These are phyloP conservation scores for Lacanobia oleracea DNA, from an alignment of 2,888 invertebrate genomes.

Conservation along the genomic window DNA sequence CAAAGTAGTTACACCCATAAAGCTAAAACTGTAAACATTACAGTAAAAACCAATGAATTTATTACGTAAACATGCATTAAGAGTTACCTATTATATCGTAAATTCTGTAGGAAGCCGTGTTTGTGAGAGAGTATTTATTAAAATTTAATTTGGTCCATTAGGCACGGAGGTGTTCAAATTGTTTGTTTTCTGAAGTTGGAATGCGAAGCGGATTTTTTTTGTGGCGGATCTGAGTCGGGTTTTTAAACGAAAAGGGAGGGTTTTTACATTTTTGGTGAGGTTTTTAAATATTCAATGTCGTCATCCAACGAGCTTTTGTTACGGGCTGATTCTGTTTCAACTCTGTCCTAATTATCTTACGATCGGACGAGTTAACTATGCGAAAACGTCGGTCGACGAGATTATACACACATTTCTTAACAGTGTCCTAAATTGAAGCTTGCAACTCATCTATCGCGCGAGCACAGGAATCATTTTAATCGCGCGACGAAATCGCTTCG, in stretches of 20 bases:
- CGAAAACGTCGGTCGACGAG: too few relatives aligned
- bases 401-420: too few relatives aligned
- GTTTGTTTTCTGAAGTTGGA: constrained; percentile 19
- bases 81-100: constrained; percentile 52
- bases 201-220: constrained; percentile 5
- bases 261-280: not conserved
- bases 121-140: constrained; percentile 46
- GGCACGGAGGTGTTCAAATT: constrained; percentile 2
- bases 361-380: too few relatives aligned
- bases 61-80: constrained; percentile 58
- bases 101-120: constrained; percentile 42
- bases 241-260: not conserved
- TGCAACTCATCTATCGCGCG: too few relatives aligned
- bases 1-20: constrained; percentile 45
- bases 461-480: too few relatives aligned
- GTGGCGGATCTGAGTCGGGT: not conserved
- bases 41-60: constrained; percentile 55
- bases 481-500: too few relatives aligned
- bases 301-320: too few relatives aligned
- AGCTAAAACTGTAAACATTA: constrained; percentile 41
- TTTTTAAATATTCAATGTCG: not conserved
- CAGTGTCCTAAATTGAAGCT: too few relatives aligned
- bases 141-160: constrained; percentile 57
- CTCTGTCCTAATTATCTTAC: too few relatives aligned
- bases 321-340: too few relatives aligned